phyloP scores from a whole-genome alignment of 2,113 vertebrate species.

The Donacobius atricapilla region DNA sequence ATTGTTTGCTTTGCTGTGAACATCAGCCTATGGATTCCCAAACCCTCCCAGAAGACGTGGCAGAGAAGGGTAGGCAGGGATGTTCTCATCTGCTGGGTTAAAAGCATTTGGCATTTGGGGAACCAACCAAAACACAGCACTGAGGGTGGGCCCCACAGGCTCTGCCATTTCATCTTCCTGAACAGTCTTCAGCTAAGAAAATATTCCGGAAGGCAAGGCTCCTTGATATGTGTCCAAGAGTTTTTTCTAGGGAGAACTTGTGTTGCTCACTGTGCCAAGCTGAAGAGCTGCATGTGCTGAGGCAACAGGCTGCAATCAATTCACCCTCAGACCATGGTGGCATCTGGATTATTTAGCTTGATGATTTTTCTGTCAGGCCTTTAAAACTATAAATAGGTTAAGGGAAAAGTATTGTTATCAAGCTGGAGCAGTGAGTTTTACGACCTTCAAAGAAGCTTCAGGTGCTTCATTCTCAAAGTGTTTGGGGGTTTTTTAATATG shows the following conservation, averaged over 20 bases:
- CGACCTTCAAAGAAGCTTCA: not conserved
- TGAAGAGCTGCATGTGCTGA: not conserved
- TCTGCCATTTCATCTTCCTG: not conserved
- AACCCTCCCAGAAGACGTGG: not conserved
- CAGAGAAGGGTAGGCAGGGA: not conserved
- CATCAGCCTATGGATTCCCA: not conserved
- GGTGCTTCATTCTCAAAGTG: not conserved
- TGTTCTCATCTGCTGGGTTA: not conserved
- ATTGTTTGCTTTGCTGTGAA: not conserved
- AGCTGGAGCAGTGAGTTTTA: not conserved
- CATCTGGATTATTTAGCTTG: not conserved
- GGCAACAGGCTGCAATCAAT: not conserved
- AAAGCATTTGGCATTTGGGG: not conserved
- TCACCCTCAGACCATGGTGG: not conserved
- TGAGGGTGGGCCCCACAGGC: not conserved
- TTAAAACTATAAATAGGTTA: not conserved
- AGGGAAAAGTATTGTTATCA: not conserved
- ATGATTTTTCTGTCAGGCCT: not conserved
- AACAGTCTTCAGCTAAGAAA: not conserved
- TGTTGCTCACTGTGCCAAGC: not conserved
- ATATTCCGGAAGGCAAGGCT: not conserved
- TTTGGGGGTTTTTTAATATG: not conserved
- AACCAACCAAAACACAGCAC: not conserved
- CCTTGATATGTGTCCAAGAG: not conserved
- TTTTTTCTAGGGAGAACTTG: not conserved